Conservation (phyloP, 2,888 invertebrate genomes). For the Romanomermis culicivorax region DNA sequence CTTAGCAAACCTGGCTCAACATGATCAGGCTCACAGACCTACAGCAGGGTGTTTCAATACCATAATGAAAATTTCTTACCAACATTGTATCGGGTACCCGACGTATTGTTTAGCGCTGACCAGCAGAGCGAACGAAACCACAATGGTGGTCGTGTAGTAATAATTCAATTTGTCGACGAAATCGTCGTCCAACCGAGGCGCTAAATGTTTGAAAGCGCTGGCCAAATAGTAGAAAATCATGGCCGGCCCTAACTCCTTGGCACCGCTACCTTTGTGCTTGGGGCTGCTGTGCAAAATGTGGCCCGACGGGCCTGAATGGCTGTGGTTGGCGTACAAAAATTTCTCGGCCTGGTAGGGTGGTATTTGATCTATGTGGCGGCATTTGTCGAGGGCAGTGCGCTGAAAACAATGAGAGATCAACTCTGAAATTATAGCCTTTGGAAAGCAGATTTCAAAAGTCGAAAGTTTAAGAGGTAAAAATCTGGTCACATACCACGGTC, state of each 20-base stretch:
- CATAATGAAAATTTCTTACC: no score
- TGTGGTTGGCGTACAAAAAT: slow-evolving; percentile 15
- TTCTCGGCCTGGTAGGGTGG: slow-evolving; percentile 29
- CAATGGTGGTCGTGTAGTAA: slow-evolving; percentile 10
- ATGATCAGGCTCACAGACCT: no score
- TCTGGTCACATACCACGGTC: not conserved
- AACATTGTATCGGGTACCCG: slow-evolving; percentile 27
- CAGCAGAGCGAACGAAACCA: slow-evolving; percentile 8
- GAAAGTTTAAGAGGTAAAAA: not conserved
- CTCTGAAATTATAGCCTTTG: no score
- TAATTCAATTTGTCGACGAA: slow-evolving; percentile 11
- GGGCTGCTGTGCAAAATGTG: slow-evolving; percentile 15
- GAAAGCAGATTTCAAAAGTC: no score
- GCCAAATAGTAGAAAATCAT: slow-evolving; percentile 24
- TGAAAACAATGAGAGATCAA: slow-evolving; percentile 16
- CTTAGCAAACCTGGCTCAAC: no score
- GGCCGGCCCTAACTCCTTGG: slow-evolving; percentile 28
- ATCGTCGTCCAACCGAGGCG: slow-evolving; percentile 11
- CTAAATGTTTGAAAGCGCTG: slow-evolving; percentile 9
- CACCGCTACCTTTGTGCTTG: slow-evolving; percentile 19
- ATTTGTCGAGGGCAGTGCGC: slow-evolving; percentile 27
- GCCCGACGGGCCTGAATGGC: slow-evolving; percentile 26
- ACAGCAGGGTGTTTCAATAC: no score
- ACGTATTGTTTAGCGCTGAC: slow-evolving; percentile 21
- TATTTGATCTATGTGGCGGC: slow-evolving; percentile 26